A percentile compares a stretch with the other conserved stretches of the same genome.
Evolutionary conservation across 1,140 invertebrate species (phyloP).

Genomic region (Bradynema listronoti): DNA sequence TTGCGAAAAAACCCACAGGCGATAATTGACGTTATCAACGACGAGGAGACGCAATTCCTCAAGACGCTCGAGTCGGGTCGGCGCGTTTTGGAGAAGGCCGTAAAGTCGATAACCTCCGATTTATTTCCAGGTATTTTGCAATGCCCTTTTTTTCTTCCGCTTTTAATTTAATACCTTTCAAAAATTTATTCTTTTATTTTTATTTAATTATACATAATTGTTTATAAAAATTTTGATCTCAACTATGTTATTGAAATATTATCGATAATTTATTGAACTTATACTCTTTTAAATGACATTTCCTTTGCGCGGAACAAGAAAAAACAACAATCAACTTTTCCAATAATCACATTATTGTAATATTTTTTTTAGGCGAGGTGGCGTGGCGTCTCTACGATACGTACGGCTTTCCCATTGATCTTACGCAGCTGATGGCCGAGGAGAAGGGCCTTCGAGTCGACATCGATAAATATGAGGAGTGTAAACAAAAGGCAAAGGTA

Average conservation of each 20-base stretch:
- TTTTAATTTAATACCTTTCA: too few species aligned
- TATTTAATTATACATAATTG: too few species aligned
- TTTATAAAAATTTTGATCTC: too few species aligned
- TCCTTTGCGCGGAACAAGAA: background rate
- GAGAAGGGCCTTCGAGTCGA: constrained; percentile 83
- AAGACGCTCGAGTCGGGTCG: constrained; percentile 85
- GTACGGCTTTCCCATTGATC: constrained; percentile 94
- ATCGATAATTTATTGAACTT: too few species aligned
- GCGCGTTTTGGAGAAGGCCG: constrained; percentile 81
- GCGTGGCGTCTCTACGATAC: constrained; percentile 98
- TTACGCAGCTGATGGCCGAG: constrained; percentile 93
- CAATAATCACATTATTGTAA: constrained; percentile 53
- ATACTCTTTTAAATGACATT: too few species aligned
- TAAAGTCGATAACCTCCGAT: too few species aligned
- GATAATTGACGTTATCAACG: constrained; percentile 82
- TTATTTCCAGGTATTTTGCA: too few species aligned
- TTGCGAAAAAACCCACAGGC: constrained; percentile 80
- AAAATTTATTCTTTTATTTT: too few species aligned
- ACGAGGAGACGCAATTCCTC: constrained; percentile 94
- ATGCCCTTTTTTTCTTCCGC: too few species aligned
- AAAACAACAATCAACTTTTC: too few species aligned
- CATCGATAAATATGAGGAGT: constrained; percentile 79
- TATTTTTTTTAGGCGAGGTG: constrained; percentile 69
- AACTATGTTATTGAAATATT: too few species aligned
- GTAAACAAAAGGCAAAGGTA: constrained; percentile 64